phyloP scores from a whole-genome alignment of 2,797 vertebrate genomes.

The Sebastes iracundus region DNA sequence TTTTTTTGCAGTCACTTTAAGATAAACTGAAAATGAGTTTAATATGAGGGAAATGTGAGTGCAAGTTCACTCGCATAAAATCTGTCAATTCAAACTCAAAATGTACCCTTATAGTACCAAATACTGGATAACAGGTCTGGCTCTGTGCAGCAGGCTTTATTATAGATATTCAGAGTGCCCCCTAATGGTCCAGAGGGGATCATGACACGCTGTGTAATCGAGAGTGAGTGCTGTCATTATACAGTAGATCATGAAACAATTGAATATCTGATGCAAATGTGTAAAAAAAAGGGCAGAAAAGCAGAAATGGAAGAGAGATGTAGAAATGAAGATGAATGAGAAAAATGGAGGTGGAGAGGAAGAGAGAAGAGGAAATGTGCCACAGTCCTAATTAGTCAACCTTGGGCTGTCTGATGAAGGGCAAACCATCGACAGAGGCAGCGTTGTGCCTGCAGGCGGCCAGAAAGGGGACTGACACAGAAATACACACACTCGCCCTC shows the following conservation, averaged over 20 bases:
- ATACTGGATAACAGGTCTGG: constrained; percentile 1
- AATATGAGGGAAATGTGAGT: constrained; percentile 9
- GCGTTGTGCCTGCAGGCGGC: constrained; percentile 68
- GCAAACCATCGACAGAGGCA: constrained; percentile 74
- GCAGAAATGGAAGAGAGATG: neutral
- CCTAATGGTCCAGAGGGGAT: constrained; percentile 24
- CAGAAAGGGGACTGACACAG: constrained; percentile 36
- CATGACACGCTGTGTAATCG: constrained; percentile 31
- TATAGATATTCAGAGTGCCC: constrained; percentile 41
- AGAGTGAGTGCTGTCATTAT: constrained; percentile 35
- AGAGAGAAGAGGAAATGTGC: constrained; percentile 28
- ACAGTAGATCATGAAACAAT: neutral
- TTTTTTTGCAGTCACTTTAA: neutral
- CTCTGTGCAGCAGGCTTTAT: neutral
- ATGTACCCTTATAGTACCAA: neutral
- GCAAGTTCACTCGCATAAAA: neutral
- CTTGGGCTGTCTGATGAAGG: constrained; percentile 76
- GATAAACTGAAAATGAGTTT: constrained; percentile 1
- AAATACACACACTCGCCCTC: constrained; percentile 40
- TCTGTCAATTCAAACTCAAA: constrained; percentile 23
- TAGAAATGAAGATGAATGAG: constrained; percentile 28
- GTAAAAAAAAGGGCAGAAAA: neutral
- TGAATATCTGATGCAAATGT: neutral
- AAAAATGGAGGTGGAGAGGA: neutral
- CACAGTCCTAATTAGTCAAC: constrained; percentile 70